Evolutionary conservation across 1,140 invertebrate species (phyloP), one percentile per base, ranked within the genome.

Genomic region (Stenopsyche tienmushanensis): DNA sequence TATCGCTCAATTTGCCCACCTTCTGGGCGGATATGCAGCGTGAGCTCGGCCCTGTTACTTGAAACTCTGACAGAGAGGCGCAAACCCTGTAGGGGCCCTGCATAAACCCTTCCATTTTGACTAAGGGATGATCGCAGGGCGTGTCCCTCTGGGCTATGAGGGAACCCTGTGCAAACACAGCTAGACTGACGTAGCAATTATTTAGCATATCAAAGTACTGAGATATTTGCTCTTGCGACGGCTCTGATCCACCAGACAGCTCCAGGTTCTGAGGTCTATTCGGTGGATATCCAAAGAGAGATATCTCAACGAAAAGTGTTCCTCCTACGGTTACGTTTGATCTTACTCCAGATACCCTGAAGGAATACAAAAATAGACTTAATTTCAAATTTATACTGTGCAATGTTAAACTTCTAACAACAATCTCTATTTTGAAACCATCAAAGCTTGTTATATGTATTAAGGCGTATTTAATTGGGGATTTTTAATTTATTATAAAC

Each of bases 21-120:
- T 80, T 73, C 62, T 83, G 81, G 8, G 83, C 82, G 0, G 80
- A 78, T 1, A 84, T 75, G 71, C 83, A 85, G 47, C 80, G 80
- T 5, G 80, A 77, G 64, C 75, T 77, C 9, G 73, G 73, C 62
- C 76, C 77, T 52, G 76, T 74, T 17, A 71, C 63, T 68, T 80
- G 78, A 15, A 73, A 77, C 58, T 80, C 78, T 0, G 80, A 78
- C 29, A 81, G 67, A 13, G 77, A 77, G 0, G 79, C 80, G 49
- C 80, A 81, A 3, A 81, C 78, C 72, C 79, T 78, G 50, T 80
- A 81, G 21, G 80, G 79, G 5, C 79, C 80, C 65, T 75, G 71
- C 13, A 80, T 68, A 26, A 81, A 79, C 9, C 79, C 79, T 70
- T 80, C 80, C 80, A 81, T 80, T 17, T 76, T 77, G 54, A 81